A percentile compares a stretch with the other conserved stretches of the same genome.
phyloP scores from a whole-genome alignment of 2,113 vertebrate species.

The Podarcis cretensis region DNA sequence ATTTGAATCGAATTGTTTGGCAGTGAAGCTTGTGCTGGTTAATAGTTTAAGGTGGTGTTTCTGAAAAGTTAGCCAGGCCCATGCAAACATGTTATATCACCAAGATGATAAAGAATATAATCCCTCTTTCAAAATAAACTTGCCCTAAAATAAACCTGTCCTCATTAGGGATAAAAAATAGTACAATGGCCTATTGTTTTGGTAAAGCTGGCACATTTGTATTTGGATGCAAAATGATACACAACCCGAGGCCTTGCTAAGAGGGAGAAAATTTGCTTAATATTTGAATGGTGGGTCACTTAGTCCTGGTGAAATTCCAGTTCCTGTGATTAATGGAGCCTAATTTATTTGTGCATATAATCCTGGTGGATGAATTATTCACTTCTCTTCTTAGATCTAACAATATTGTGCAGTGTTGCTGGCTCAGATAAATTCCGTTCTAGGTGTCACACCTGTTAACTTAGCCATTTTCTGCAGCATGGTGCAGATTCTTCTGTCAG shows the following conservation, averaged over 20 bases:
- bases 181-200: not conserved
- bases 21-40: not conserved
- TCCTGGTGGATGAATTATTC: not conserved
- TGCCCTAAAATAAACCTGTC: not conserved
- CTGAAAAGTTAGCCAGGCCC: not conserved
- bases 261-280: not conserved
- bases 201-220: not conserved
- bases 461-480: not conserved
- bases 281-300: not conserved
- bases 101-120: not conserved
- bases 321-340: not conserved
- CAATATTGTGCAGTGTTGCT: not conserved
- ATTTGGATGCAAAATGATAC: slow-evolving; percentile 8
- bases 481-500: not conserved
- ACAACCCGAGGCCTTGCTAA: not conserved
- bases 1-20: not conserved
- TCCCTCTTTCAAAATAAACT: not conserved
- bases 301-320: not conserved
- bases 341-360: not conserved
- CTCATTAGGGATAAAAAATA: not conserved
- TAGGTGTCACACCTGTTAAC: not conserved
- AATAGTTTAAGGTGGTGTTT: not conserved
- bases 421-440: not conserved
- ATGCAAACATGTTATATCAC: not conserved
- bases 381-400: not conserved